Evolutionary conservation across 2,888 invertebrate species (phyloP).

Genomic region (Leptopilina drosophilae): DNA sequence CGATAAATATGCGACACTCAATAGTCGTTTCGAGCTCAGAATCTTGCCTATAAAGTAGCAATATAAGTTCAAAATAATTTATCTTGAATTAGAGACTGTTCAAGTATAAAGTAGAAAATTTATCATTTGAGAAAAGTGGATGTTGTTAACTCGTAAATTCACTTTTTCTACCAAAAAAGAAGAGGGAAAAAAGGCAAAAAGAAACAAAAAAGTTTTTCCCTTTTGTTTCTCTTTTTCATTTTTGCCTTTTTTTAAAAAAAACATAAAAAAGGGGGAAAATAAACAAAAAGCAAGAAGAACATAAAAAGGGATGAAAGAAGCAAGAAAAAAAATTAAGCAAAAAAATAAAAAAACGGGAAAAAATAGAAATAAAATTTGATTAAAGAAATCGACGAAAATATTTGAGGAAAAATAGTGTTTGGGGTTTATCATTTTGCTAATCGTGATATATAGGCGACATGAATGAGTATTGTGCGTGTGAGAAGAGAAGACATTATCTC

Average conservation of each 20-base stretch:
- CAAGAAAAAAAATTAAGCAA: no score
- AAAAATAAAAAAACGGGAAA: background rate
- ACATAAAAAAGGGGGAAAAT: background rate
- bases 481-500: conserved; percentile 59
- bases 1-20: conserved; percentile 59
- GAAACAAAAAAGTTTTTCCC: background rate
- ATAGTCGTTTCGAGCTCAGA: background rate
- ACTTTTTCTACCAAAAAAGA: background rate
- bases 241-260: background rate
- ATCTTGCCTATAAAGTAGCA: conserved; percentile 12
- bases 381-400: background rate
- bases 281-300: background rate
- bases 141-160: conserved; percentile 5
- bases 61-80: conserved; percentile 12
- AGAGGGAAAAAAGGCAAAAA: background rate
- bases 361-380: background rate
- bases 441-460: conserved; percentile 45
- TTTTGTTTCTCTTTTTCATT: no score
- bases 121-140: background rate
- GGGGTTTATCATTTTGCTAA: background rate
- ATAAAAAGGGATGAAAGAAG: no score
- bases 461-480: conserved; percentile 36
- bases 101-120: conserved; percentile 5
- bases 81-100: conserved; percentile 15
- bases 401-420: background rate